Evolutionary conservation across 2,113 vertebrate genomes (phyloP).

Genomic region (Polyodon spathula): DNA sequence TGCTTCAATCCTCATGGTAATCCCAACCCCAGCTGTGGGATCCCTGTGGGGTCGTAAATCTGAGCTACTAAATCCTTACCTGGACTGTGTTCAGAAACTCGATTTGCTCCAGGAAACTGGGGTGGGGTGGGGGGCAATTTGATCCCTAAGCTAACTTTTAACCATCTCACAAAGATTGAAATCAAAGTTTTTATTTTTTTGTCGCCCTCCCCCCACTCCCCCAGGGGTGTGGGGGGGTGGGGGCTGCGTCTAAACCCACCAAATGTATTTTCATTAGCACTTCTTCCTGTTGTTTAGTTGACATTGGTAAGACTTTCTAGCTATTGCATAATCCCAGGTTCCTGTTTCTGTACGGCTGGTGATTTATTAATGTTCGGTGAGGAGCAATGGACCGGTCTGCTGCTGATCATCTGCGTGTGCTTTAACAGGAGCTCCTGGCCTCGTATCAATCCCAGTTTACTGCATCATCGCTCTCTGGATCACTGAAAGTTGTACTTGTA

Average conservation of each 20-base stretch:
- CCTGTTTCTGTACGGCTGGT: conserved; percentile 9
- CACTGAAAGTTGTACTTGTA: conserved; percentile 15
- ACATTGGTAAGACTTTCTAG: conserved; percentile 35
- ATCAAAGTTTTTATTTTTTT: conserved; percentile 18
- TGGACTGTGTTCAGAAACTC: conserved; percentile 38
- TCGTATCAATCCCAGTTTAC: conserved; percentile 16
- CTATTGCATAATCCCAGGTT: conserved; percentile 5
- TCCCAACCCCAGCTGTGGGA: conserved; percentile 49
- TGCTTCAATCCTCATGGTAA: conserved; percentile 38
- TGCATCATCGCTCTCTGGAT: conserved; percentile 9
- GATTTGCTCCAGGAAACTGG: conserved; percentile 27
- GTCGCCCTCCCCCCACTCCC: conserved; percentile 18
- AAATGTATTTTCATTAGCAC: conserved; percentile 33
- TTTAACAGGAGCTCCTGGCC: not conserved
- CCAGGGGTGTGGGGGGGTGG: no score
- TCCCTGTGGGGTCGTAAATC: conserved; percentile 52
- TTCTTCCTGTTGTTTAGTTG: conserved; percentile 39
- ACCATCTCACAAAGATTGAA: conserved; percentile 42
- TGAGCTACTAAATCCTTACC: conserved; percentile 43
- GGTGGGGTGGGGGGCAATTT: conserved; percentile 29
- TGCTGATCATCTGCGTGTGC: not conserved
- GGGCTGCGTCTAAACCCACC: no score
- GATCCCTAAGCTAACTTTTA: conserved; percentile 46
- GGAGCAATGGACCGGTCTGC: conserved; percentile 10
- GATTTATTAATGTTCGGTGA: conserved; percentile 17